These are phyloP conservation scores for Agrochola lota DNA, from an alignment of 2,888 invertebrate species.

Conservation along the genomic window DNA sequence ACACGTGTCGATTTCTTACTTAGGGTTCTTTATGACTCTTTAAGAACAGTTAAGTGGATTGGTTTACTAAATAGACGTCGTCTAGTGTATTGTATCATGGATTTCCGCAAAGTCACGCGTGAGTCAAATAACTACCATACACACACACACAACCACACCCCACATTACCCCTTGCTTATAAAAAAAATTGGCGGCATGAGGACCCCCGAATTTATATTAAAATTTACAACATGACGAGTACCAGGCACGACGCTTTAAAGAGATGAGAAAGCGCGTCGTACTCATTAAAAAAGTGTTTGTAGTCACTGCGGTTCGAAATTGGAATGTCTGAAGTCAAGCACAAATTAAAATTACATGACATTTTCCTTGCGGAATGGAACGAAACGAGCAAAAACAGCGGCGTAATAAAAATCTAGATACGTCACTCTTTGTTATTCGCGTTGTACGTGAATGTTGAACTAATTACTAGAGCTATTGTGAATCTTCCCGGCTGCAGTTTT, in stretches of 20 bases:
- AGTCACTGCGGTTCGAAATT: conserved; percentile 51
- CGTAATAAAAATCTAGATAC: conserved; percentile 63
- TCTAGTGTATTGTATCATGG: too few relatives aligned
- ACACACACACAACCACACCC: neutral
- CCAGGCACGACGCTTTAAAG: conserved; percentile 2
- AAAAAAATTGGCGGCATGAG: conserved; percentile 1
- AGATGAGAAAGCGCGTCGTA: conserved; percentile 15
- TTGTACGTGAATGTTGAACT: conserved; percentile 63
- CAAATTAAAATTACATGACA: conserved; percentile 62
- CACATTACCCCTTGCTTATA: neutral
- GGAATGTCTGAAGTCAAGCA: conserved; percentile 49
- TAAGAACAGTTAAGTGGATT: too few relatives aligned
- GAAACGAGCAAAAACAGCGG: conserved; percentile 45
- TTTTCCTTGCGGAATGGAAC: conserved; percentile 41
- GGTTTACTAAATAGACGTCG: too few relatives aligned
- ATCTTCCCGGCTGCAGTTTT: conserved; percentile 56
- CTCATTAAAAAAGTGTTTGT: conserved; percentile 57
- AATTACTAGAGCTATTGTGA: conserved; percentile 60
- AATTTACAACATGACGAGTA: conserved; percentile 13
- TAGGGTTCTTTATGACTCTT: too few relatives aligned
- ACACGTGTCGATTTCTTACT: too few relatives aligned
- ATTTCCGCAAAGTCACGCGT: too few relatives aligned
- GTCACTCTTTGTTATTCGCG: conserved; percentile 61
- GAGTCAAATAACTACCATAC: too few relatives aligned
- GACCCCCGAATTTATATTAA: conserved; percentile 4